These are phyloP conservation scores for Loxodonta africana DNA, from an alignment of 2,113 vertebrate genomes.

Conservation along the genomic window DNA sequence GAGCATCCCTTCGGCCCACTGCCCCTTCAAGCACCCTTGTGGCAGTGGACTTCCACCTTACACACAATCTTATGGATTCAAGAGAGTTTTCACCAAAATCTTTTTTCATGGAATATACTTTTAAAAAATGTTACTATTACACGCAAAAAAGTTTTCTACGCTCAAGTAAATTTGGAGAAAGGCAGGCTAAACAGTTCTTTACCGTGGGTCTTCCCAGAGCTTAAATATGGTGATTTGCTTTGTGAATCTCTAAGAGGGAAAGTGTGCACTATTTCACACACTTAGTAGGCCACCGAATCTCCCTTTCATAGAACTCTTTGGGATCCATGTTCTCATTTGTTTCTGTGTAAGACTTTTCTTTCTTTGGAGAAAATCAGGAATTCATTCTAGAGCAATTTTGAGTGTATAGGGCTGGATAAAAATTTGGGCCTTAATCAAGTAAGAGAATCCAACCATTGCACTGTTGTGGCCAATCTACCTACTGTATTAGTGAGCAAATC, in stretches of 20 bases:
- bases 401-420: background rate
- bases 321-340: background rate
- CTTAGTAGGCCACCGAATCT: background rate
- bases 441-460: background rate
- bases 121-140: background rate
- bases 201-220: background rate
- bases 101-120: background rate
- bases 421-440: background rate
- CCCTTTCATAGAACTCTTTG: background rate
- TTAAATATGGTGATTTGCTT: background rate
- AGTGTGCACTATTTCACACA: background rate
- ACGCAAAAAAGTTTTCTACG: background rate
- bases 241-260: background rate
- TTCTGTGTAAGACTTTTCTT: background rate
- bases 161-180: background rate
- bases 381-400: conserved; percentile 19
- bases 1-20: background rate
- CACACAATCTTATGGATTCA: background rate
- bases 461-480: background rate
- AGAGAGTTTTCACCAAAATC: background rate
- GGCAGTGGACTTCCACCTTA: background rate
- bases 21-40: background rate
- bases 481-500: too few species aligned
- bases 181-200: background rate
- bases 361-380: background rate